Conservation (phyloP, 2,113 vertebrate genomes). For the Prietella phreatophila region DNA sequence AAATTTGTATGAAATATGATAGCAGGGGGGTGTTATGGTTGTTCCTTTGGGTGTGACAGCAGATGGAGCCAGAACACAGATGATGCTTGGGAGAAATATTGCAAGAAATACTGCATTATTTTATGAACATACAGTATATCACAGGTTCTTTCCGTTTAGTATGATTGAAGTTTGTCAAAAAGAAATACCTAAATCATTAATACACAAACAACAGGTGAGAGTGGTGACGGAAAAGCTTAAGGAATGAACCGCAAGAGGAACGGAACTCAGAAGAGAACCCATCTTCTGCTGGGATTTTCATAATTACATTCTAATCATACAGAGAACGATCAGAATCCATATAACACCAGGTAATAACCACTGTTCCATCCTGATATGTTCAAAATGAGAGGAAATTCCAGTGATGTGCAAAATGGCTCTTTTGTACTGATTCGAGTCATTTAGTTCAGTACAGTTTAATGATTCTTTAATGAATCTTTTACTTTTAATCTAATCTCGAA, state of each 20-base stretch:
- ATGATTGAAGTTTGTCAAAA: background rate
- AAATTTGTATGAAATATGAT: background rate
- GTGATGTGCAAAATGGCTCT: background rate
- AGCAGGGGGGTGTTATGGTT: background rate
- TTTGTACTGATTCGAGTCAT: background rate
- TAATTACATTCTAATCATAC: background rate
- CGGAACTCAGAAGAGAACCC: background rate
- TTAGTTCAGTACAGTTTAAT: background rate
- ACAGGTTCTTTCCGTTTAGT: too few species aligned
- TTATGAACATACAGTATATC: background rate
- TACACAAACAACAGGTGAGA: background rate
- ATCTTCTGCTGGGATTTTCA: background rate
- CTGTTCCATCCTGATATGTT: background rate
- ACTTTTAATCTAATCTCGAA: background rate
- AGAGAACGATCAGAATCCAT: background rate
- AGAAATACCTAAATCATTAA: background rate
- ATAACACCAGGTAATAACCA: background rate
- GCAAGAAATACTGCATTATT: background rate
- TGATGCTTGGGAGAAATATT: background rate
- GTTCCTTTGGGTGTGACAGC: background rate
- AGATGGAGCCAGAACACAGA: conserved; percentile 28
- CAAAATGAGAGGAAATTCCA: background rate
- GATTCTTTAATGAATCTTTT: background rate
- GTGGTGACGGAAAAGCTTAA: background rate
- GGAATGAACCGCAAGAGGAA: background rate